Percentiles rank a stretch among this genome's conserved stretches.
phyloP scores from a whole-genome alignment of 2,113 vertebrate species.

The Casuarius casuarius region DNA sequence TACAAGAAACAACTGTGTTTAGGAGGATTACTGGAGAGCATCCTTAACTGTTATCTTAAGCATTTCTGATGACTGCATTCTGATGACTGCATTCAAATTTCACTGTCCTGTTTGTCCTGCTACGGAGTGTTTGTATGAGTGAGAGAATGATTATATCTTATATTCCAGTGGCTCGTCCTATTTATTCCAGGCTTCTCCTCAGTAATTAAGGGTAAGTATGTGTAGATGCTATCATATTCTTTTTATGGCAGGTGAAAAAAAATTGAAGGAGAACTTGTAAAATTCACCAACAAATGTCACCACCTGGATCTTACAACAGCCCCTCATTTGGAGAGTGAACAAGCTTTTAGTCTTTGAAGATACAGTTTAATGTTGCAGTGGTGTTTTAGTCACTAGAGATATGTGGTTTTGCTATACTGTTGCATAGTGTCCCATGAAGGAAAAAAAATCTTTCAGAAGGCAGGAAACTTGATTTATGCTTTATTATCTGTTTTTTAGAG shows the following conservation, averaged over 20 bases:
- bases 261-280: not conserved
- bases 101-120: not conserved
- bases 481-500: not conserved
- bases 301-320: not conserved
- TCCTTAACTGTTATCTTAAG: conserved; percentile 31
- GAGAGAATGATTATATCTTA: not conserved
- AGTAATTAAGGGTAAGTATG: not conserved
- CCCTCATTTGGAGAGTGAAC: not conserved
- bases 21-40: not conserved
- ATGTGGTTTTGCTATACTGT: not conserved
- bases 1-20: not conserved
- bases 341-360: not conserved
- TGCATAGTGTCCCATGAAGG: not conserved
- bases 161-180: not conserved
- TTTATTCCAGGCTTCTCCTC: not conserved
- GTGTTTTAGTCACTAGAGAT: not conserved
- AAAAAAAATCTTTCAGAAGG: not conserved
- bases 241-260: not conserved
- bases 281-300: not conserved
- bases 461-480: not conserved
- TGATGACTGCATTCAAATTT: conserved; percentile 1
- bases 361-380: not conserved
- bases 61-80: conserved; percentile 9
- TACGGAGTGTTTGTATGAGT: not conserved
- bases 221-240: not conserved